These are phyloP conservation scores for Dissostichus mawsoni DNA, from an alignment of 2,113 vertebrate species.

Conservation along the genomic window DNA sequence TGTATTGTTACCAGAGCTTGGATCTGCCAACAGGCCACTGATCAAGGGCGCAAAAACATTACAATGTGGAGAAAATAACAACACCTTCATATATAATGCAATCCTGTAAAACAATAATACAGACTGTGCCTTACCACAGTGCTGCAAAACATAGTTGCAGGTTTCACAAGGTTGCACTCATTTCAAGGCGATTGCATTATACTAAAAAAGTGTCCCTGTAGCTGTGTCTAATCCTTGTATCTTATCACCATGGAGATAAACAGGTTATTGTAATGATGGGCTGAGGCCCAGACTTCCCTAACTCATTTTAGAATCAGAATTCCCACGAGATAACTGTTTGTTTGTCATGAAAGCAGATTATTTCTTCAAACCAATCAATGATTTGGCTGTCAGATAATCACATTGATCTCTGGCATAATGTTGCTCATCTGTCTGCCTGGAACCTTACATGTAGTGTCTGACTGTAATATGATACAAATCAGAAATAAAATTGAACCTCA, in stretches of 20 bases:
- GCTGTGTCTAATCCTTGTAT: background rate
- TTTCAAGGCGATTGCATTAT: background rate
- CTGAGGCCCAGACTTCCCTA: background rate
- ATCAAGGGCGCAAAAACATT: background rate
- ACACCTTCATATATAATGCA: conserved; percentile 16
- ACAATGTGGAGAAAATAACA: background rate
- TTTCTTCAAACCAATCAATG: background rate
- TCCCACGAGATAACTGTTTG: background rate
- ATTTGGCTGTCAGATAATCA: background rate
- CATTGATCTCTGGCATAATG: background rate
- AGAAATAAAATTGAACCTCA: background rate
- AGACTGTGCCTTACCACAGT: background rate
- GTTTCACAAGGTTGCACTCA: background rate
- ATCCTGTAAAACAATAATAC: background rate
- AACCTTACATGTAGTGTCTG: background rate
- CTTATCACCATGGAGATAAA: background rate
- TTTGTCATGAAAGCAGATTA: background rate
- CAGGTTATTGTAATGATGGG: background rate
- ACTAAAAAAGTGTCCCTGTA: background rate
- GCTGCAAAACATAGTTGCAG: background rate
- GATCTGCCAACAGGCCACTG: background rate
- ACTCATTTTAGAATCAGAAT: background rate
- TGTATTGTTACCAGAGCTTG: background rate
- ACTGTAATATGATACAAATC: background rate
- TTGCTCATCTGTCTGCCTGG: background rate